Conservation (phyloP, 2,888 invertebrate species). For the Drosophila mimica region DNA sequence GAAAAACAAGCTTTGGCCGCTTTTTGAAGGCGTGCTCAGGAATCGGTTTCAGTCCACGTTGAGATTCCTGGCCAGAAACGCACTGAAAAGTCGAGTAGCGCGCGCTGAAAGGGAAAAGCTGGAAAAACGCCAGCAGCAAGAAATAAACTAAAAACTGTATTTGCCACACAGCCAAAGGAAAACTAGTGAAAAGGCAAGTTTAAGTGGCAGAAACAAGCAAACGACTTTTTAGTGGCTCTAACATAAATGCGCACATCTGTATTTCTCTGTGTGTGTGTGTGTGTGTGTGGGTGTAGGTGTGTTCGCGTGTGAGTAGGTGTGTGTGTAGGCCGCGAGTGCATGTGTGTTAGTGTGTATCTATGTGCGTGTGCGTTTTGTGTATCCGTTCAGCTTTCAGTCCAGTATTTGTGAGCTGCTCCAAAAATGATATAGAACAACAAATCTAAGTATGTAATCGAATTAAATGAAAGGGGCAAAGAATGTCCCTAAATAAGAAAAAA, state of each 20-base stretch:
- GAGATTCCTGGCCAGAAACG: conserved; percentile 72
- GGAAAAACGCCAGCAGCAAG: conserved; percentile 70
- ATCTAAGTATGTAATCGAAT: conserved; percentile 67
- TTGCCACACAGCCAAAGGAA: conserved; percentile 53
- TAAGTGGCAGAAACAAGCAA: conserved; percentile 64
- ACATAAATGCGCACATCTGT: conserved; percentile 7
- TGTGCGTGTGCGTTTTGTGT: conserved; percentile 68
- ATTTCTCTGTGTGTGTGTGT: conserved; percentile 5
- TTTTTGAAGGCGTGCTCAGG: conserved; percentile 47
- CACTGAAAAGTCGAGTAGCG: conserved; percentile 43
- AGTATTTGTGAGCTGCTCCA: conserved; percentile 48
- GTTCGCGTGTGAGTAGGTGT: conserved; percentile 5
- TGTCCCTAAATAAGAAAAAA: conserved; percentile 49
- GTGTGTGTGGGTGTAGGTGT: conserved; percentile 15
- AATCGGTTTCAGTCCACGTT: conserved; percentile 50
- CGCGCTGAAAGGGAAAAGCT: conserved; percentile 52
- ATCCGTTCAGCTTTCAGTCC: conserved; percentile 58
- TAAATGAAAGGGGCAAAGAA: conserved; percentile 54
- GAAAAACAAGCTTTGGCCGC: conserved; percentile 29
- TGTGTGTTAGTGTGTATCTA: conserved; percentile 33
- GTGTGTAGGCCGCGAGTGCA: conserved; percentile 6
- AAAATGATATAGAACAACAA: conserved; percentile 55
- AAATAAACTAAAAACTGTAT: conserved; percentile 46
- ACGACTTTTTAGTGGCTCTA: conserved; percentile 9
- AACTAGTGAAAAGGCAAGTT: conserved; percentile 70